phyloP scores from a whole-genome alignment of 2,113 vertebrate genomes.

The Bubo bubo region DNA sequence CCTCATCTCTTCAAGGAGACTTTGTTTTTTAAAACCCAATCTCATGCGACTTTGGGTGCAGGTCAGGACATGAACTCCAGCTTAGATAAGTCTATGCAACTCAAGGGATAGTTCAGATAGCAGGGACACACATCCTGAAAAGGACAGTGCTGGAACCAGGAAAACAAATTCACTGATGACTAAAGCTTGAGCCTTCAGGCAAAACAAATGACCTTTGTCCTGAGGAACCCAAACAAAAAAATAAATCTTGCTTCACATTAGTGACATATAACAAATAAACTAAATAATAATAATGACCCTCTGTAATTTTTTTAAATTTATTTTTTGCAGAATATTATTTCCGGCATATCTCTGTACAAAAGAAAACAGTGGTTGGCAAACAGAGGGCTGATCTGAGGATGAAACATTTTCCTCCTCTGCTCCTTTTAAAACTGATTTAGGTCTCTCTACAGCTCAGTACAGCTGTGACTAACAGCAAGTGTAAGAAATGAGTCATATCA shows the following conservation, averaged over 20 bases:
- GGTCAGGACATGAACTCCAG: conserved; percentile 22
- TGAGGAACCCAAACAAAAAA: conserved; percentile 29
- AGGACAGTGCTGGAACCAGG: background rate
- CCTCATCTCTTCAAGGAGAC: background rate
- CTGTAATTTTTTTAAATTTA: background rate
- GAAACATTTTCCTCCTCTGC: background rate
- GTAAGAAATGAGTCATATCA: conserved; percentile 21
- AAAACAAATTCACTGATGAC: conserved; percentile 3
- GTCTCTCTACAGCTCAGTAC: background rate
- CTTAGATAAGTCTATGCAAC: background rate
- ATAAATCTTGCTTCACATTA: background rate
- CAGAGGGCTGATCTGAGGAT: background rate
- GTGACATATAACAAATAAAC: conserved; percentile 20
- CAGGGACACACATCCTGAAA: conserved; percentile 1
- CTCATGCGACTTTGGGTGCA: background rate
- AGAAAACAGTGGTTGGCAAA: background rate
- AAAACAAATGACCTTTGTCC: conserved; percentile 3
- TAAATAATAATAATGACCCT: background rate
- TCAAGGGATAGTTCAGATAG: conserved; percentile 6
- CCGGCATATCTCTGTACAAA: background rate
- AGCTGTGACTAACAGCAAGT: background rate
- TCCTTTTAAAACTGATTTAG: background rate
- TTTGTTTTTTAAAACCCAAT: background rate
- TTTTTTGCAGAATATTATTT: background rate
- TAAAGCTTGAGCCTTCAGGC: conserved; percentile 16